phyloP scores from a whole-genome alignment of 2,888 invertebrate species.

The Pandemis corylana region DNA sequence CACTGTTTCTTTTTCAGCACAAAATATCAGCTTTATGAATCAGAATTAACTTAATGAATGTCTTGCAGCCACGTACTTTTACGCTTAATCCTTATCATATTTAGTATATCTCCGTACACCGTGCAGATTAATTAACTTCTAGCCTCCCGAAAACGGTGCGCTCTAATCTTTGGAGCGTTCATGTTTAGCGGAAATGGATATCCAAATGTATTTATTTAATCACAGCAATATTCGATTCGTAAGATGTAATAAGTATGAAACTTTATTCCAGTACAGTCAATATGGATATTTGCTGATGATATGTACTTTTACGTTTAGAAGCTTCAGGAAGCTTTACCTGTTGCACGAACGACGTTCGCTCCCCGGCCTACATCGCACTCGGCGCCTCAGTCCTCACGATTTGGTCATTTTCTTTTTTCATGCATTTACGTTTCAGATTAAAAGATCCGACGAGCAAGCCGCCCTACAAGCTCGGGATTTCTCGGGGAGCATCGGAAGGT shows the following conservation, averaged over 20 bases:
- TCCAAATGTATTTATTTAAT: not conserved
- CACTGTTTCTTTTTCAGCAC: constrained; percentile 46
- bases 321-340: constrained; percentile 68
- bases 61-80: constrained; percentile 39
- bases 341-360: constrained; percentile 60
- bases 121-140: constrained; percentile 30
- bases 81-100: constrained; percentile 40
- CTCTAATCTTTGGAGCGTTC: constrained; percentile 16
- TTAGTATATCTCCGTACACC: constrained; percentile 39
- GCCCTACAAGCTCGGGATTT: constrained; percentile 68
- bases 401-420: constrained; percentile 76
- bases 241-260: not conserved
- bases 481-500: constrained; percentile 67
- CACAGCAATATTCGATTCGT: not conserved
- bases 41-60: constrained; percentile 41
- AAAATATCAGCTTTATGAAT: constrained; percentile 45
- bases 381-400: constrained; percentile 60
- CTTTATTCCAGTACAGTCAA: not conserved
- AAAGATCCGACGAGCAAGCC: constrained; percentile 78
- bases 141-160: constrained; percentile 13
- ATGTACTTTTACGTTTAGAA: not conserved
- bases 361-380: constrained; percentile 64
- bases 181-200: not conserved
- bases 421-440: constrained; percentile 85
- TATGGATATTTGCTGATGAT: not conserved